Evolutionary conservation across 2,888 invertebrate genomes (phyloP).

Genomic region (Rambutsinella grinnellia): DNA sequence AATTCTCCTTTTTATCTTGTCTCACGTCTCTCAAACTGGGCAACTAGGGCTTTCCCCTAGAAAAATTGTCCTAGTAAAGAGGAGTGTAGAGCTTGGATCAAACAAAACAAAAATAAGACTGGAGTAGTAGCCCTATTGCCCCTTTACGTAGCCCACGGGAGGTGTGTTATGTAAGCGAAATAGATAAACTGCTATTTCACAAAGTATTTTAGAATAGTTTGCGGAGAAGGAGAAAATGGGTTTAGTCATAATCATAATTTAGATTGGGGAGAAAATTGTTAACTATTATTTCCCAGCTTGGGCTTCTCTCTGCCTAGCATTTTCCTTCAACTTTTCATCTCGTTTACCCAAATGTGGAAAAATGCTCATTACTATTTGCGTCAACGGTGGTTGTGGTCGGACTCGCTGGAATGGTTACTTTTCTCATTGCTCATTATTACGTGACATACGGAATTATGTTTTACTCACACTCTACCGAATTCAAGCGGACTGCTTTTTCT

Average conservation of each 20-base stretch:
- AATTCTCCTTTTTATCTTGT: slow-evolving; percentile 1
- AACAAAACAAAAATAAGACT: slow-evolving; percentile 27
- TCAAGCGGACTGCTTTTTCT: no score
- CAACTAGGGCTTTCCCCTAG: background rate
- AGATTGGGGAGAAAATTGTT: slow-evolving; percentile 9
- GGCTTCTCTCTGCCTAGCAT: background rate
- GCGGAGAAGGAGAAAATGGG: background rate
- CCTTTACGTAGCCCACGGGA: background rate
- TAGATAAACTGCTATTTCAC: background rate
- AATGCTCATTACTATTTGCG: no score
- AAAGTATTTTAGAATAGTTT: background rate
- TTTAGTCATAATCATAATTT: slow-evolving; percentile 1
- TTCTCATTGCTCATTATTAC: no score
- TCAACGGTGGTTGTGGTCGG: no score
- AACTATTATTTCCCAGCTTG: background rate
- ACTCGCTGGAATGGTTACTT: no score
- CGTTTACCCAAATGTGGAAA: no score
- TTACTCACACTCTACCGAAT: no score
- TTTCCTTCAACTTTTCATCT: no score
- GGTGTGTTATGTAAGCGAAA: background rate
- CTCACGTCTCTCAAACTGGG: background rate
- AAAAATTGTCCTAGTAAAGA: background rate
- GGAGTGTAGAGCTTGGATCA: slow-evolving; percentile 14
- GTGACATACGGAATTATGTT: no score
- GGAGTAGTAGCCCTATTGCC: slow-evolving; percentile 19